These are phyloP conservation scores for Drosophila biarmipes DNA, from an alignment of 1,140 invertebrate species.

Conservation along the genomic window DNA sequence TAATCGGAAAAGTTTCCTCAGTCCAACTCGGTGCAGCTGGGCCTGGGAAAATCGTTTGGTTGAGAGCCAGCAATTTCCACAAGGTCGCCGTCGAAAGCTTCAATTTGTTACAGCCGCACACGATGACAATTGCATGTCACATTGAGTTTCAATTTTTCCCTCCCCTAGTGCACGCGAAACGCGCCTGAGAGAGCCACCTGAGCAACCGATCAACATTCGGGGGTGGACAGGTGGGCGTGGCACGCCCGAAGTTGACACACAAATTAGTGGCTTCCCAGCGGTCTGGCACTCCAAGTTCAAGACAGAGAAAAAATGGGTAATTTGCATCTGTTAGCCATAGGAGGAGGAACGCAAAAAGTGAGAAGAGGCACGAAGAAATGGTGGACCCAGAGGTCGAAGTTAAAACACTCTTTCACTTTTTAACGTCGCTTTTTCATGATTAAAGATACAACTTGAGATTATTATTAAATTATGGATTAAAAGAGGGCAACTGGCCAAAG, in stretches of 20 bases:
- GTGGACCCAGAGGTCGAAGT: not conserved
- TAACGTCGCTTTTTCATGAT: no score
- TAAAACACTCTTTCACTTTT: not conserved
- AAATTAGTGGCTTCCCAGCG: constrained; percentile 65
- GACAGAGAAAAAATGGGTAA: constrained; percentile 16
- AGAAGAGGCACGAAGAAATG: constrained; percentile 2
- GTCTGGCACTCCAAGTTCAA: constrained; percentile 72
- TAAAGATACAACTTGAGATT: no score
- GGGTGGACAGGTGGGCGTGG: constrained; percentile 21
- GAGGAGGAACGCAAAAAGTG: constrained; percentile 9
- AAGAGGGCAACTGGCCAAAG: no score
- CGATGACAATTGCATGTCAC: constrained; percentile 76
- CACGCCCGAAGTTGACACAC: constrained; percentile 59
- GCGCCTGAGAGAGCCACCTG: constrained; percentile 24
- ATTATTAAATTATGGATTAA: no score
- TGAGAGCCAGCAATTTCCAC: constrained; percentile 35
- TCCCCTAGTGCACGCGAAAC: constrained; percentile 59
- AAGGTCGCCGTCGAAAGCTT: constrained; percentile 57
- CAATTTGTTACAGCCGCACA: constrained; percentile 70
- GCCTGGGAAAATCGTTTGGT: constrained; percentile 67
- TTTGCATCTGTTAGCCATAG: constrained; percentile 43
- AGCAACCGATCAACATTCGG: constrained; percentile 24
- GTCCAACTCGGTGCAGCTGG: constrained; percentile 25
- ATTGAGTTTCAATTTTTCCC: constrained; percentile 38
- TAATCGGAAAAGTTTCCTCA: constrained; percentile 38